Evolutionary conservation across 2,888 invertebrate genomes (phyloP).

Genomic region (Brenthis daphne): DNA sequence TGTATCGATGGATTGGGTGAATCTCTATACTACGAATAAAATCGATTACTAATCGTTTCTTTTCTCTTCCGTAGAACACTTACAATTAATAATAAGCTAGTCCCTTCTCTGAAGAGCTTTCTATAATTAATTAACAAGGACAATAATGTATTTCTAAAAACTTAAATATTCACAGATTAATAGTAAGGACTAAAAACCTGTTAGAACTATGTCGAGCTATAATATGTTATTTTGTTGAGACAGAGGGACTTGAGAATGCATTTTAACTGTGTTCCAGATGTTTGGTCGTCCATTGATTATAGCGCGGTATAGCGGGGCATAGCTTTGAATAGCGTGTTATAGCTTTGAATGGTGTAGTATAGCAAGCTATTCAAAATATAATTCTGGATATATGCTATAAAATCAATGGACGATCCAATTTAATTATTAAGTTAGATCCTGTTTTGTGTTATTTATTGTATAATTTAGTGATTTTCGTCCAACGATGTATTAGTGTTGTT

Average conservation of each 20-base stretch:
- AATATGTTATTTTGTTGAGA: slow-evolving; percentile 8
- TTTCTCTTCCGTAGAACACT: not conserved
- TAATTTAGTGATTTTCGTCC: slow-evolving; percentile 16
- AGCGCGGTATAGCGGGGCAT: not conserved
- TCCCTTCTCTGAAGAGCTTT: slow-evolving; percentile 24
- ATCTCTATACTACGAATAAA: slow-evolving; percentile 4
- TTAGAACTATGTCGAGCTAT: slow-evolving; percentile 9
- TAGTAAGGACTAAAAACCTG: slow-evolving; percentile 4
- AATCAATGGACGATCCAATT: not conserved
- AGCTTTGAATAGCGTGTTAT: too few relatives aligned
- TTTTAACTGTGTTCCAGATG: slow-evolving; percentile 7
- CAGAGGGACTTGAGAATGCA: slow-evolving; percentile 14
- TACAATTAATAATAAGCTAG: slow-evolving; percentile 14
- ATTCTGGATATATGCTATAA: not conserved
- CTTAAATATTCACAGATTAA: slow-evolving; percentile 8
- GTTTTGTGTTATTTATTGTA: slow-evolving; percentile 20
- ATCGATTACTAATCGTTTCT: not conserved
- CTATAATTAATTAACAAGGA: slow-evolving; percentile 20
- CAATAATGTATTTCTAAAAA: slow-evolving; percentile 22
- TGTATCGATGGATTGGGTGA: not conserved
- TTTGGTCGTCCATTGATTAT: not conserved
- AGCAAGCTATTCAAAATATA: too few relatives aligned
- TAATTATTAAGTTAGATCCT: slow-evolving; percentile 17
- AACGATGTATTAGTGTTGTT: slow-evolving; percentile 6
- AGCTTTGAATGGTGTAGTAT: too few relatives aligned